Conservation (phyloP, 1,140 invertebrate genomes). For the Tribolium castaneum region DNA sequence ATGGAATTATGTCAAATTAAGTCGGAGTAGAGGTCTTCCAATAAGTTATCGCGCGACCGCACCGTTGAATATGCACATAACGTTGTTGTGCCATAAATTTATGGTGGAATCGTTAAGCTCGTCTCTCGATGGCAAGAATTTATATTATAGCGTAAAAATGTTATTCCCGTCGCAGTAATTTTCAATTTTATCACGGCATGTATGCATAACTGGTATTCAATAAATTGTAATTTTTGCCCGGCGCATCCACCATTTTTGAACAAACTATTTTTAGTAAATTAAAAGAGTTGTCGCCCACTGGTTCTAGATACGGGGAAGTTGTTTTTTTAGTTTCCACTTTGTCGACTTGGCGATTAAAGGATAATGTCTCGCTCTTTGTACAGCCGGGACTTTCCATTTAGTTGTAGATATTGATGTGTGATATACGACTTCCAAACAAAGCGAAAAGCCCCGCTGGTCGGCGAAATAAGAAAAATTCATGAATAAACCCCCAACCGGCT, state of each 20-base stretch:
- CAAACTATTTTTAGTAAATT: no score
- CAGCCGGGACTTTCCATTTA: no score
- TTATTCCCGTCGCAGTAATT: conserved; percentile 11
- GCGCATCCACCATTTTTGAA: not conserved
- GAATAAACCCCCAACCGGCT: not conserved
- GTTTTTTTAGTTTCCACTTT: no score
- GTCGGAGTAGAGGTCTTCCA: conserved; percentile 1
- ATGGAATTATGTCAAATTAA: conserved; percentile 31
- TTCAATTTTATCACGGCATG: conserved; percentile 9
- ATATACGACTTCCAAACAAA: no score
- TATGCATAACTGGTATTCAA: not conserved
- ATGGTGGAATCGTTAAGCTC: not conserved
- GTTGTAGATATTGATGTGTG: no score
- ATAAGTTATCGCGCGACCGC: conserved; percentile 2
- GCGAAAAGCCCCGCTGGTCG: not conserved
- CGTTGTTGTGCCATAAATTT: not conserved
- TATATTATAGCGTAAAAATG: conserved; percentile 24
- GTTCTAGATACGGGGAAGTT: no score
- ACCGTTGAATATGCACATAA: not conserved
- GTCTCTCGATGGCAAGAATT: not conserved
- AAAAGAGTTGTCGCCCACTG: no score
- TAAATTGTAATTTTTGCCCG: not conserved
- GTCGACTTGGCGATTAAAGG: no score
- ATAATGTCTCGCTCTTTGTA: no score
- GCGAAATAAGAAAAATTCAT: conserved; percentile 13